Base-by-base conservation (phyloP, 2,797 vertebrate genomes). In the Cossypha heuglini region DNA sequence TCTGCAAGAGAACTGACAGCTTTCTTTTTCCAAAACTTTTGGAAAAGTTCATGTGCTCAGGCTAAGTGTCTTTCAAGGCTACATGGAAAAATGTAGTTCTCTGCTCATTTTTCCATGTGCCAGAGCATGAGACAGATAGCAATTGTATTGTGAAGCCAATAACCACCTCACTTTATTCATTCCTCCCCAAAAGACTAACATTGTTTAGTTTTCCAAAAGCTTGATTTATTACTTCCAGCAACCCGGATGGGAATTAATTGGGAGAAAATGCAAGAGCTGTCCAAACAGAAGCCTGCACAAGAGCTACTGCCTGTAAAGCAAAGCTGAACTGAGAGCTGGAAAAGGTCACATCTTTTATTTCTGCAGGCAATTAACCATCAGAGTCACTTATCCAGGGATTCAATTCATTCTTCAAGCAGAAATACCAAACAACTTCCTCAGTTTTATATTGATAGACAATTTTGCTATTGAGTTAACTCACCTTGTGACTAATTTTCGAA, bases 221-320 rank as follows among this genome's bases (percentile, higher is more conserved):
- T 76, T 84, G 73, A 86, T 88, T 80, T 91, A 94, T 48, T 78
- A 52, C 49, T 80, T 93, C 73, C 92, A 93, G 85, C 69, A 69
- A 86, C 51, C 81, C 3, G 2, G 81, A 94, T 35, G 33, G 62
- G 75, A 92, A 77, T 80, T 58, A 87, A 91, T 0, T 5, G 16
- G 58, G 33, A 68, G 55, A 88, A 91, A 84, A 95, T 12, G 38
- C 66, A 94, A 78, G 78, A 81, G 66, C 55, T 95, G 51, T 81
- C 83, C 82, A 75, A 92, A 86, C 48, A 91, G 85, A 91, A 83
- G 78, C 38, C 33, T 88, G 89, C 31, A 84, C 48, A 38, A 90
- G 33, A 87, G 49, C 91, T 73, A 35, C 55, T 69, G 75, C 51
- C 73, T 67, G 66, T 51, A 88, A 95, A 94, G 54, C 3, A 4